These are phyloP conservation scores for Lasius fuliginosus DNA, from an alignment of 2,888 invertebrate genomes.

Conservation along the genomic window DNA sequence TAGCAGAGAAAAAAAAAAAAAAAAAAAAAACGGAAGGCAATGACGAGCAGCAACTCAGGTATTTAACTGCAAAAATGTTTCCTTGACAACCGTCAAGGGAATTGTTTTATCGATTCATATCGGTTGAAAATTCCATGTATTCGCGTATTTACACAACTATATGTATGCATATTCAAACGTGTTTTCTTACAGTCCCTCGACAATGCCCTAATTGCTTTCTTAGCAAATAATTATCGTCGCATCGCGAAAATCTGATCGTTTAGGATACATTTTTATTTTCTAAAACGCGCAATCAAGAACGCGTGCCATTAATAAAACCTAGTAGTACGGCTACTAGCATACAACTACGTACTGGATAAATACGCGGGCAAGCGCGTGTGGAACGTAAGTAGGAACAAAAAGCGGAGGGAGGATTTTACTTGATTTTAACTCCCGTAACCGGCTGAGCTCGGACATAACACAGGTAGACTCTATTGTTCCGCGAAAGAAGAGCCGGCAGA, in stretches of 20 bases:
- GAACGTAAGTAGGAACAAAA: conserved; percentile 60
- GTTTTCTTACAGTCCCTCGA: not conserved
- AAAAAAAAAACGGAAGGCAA: conserved; percentile 53
- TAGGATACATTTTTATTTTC: not conserved
- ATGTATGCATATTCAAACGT: not conserved
- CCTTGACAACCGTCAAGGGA: conserved; percentile 61
- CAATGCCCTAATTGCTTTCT: not conserved
- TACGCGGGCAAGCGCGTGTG: conserved; percentile 31
- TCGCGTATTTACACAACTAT: not conserved
- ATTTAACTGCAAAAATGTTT: conserved; percentile 77
- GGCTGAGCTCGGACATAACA: conserved; percentile 53
- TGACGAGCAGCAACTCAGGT: conserved; percentile 52
- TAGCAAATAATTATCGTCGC: not conserved
- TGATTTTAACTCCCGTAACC: conserved; percentile 73
- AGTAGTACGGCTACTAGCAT: not conserved
- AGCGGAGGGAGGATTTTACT: conserved; percentile 72
- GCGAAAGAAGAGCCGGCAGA: conserved; percentile 63
- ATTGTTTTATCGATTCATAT: conserved; percentile 40
- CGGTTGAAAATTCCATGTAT: not conserved
- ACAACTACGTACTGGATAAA: conserved; percentile 31
- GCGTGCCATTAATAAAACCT: conserved; percentile 9
- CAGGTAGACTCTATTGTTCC: conserved; percentile 70
- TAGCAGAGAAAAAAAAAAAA: too few species aligned
- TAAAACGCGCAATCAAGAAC: not conserved
- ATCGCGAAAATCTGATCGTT: not conserved